A percentile compares a stretch with the other conserved stretches of the same genome.
These are phyloP conservation scores for Ispidina lecontei DNA, from an alignment of 2,797 vertebrate species.

Conservation along the genomic window DNA sequence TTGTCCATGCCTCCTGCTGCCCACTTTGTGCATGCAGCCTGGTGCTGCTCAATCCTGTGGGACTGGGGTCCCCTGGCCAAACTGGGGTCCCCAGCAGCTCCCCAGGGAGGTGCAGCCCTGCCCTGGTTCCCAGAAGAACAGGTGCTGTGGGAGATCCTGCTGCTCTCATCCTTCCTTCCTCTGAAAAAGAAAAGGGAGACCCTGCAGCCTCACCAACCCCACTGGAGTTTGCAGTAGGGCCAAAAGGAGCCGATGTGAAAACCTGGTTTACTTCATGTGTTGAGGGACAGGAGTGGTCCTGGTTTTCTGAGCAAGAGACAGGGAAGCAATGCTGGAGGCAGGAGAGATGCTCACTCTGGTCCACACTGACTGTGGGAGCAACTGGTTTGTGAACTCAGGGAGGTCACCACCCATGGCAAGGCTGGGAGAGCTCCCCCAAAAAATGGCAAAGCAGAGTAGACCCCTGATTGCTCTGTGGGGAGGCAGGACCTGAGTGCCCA, in stretches of 20 bases:
- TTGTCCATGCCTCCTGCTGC: not conserved
- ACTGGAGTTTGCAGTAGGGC: too few species aligned
- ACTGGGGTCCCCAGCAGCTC: fast-evolving
- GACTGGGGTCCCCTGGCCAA: not conserved
- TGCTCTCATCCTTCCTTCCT: not conserved
- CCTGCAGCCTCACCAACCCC: not conserved
- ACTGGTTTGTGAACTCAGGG: fast-evolving
- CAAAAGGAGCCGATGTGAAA: not conserved
- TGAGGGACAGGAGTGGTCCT: fast-evolving
- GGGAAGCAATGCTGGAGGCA: fast-evolving
- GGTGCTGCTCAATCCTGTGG: not conserved
- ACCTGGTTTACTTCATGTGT: not conserved
- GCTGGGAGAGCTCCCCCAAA: fast-evolving
- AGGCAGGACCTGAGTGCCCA: not conserved
- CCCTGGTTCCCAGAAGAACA: fast-evolving
- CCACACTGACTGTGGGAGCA: fast-evolving
- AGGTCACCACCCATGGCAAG: fast-evolving
- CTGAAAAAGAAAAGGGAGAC: not conserved
- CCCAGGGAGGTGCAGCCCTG: not conserved
- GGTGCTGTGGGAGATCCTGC: fast-evolving
- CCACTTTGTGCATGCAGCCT: not conserved
- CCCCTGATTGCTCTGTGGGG: not conserved
- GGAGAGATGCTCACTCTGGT: fast-evolving
- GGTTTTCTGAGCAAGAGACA: fast-evolving
- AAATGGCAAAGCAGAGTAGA: not conserved